A percentile compares a stretch with the other conserved stretches of the same genome.
Evolutionary conservation across 2,888 invertebrate species (phyloP).

Genomic region (Cheilosia grossa): DNA sequence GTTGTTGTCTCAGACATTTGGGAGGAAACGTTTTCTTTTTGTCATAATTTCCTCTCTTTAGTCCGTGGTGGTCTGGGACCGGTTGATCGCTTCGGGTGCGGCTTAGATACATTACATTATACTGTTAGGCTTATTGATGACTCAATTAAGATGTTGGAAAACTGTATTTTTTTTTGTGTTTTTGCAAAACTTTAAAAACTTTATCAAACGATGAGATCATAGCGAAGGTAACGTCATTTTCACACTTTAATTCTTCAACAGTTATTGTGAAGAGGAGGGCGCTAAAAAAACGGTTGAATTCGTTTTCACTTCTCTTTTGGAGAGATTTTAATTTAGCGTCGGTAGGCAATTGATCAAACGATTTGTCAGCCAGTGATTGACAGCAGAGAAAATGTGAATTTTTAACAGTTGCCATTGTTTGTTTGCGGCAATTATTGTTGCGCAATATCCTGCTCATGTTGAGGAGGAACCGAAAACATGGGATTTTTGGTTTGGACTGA

Average conservation of each 20-base stretch:
- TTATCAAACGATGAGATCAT: constrained; percentile 1
- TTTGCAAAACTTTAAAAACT: constrained; percentile 6
- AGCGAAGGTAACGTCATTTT: background rate
- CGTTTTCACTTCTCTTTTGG: background rate
- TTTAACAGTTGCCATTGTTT: background rate
- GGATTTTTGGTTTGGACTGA: too few species aligned
- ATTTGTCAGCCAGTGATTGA: background rate
- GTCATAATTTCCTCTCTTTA: constrained; percentile 24
- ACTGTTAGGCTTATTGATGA: constrained; percentile 23
- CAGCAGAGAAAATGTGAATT: background rate
- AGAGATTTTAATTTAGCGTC: background rate
- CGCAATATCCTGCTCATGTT: background rate
- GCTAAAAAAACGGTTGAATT: background rate
- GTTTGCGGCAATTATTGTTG: background rate
- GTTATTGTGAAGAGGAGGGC: background rate
- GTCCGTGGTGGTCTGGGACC: constrained; percentile 4
- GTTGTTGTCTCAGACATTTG: constrained; percentile 16
- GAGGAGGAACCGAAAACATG: too few species aligned
- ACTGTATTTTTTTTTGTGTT: background rate
- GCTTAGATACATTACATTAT: constrained; percentile 14
- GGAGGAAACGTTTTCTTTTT: constrained; percentile 22
- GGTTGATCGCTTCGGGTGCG: constrained; percentile 44
- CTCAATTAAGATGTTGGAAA: constrained; percentile 6
- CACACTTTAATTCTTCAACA: constrained; percentile 4
- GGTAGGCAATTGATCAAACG: background rate